These are phyloP conservation scores for Engraulis encrasicolus DNA, from an alignment of 2,113 vertebrate genomes.

Conservation along the genomic window DNA sequence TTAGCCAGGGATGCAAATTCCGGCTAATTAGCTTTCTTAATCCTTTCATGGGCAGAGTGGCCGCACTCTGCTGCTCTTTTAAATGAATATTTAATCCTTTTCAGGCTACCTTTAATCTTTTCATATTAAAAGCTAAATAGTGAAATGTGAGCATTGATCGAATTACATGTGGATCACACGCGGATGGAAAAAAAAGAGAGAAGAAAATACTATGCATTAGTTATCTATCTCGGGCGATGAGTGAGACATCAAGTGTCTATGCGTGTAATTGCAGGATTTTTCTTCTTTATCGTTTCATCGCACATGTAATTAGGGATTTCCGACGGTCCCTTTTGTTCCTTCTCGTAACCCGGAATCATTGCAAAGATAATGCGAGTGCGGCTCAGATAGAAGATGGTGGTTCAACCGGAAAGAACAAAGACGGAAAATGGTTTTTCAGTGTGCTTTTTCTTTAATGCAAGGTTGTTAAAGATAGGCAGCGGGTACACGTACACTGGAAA, in stretches of 20 bases:
- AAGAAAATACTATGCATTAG: constrained; percentile 54
- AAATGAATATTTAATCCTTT: constrained; percentile 94
- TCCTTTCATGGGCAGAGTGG: constrained; percentile 87
- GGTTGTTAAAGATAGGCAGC: background rate
- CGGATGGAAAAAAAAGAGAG: constrained; percentile 44
- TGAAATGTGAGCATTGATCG: constrained; percentile 94
- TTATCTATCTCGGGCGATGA: constrained; percentile 46
- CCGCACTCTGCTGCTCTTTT: constrained; percentile 80
- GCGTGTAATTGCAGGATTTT: background rate
- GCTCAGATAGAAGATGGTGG: background rate
- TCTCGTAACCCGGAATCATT: background rate
- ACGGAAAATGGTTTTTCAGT: background rate
- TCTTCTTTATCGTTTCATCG: background rate
- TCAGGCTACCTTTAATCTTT: constrained; percentile 91
- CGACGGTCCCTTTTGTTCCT: background rate
- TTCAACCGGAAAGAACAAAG: constrained; percentile 8
- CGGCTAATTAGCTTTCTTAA: constrained; percentile 87
- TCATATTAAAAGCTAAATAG: constrained; percentile 93
- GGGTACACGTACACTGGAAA: background rate
- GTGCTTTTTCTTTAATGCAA: background rate
- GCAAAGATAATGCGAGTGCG: background rate
- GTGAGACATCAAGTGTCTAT: constrained; percentile 9
- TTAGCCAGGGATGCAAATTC: constrained; percentile 71
- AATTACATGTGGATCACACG: constrained; percentile 67
- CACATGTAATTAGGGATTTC: constrained; percentile 6